phyloP scores from a whole-genome alignment of 2,888 invertebrate genomes.

The Drosophila kanekoi region DNA sequence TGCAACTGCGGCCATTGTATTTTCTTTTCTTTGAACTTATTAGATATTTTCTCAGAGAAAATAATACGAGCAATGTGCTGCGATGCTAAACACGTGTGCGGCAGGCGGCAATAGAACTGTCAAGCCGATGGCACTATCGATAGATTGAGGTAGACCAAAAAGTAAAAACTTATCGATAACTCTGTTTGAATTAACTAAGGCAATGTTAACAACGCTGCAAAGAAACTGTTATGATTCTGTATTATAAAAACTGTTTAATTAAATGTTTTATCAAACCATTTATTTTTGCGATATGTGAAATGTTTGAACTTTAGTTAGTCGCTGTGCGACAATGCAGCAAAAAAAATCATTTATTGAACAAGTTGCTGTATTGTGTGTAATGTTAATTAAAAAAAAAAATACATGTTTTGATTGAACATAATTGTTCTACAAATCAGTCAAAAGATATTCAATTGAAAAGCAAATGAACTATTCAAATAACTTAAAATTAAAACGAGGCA shows the following conservation, averaged over 20 bases:
- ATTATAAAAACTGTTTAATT: not conserved
- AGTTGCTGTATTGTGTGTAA: no score
- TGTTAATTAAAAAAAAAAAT: no score
- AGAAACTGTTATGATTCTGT: not conserved
- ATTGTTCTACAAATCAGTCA: no score
- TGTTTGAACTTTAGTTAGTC: no score
- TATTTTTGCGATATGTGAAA: no score
- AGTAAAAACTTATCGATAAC: not conserved
- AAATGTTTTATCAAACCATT: not conserved
- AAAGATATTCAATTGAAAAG: no score
- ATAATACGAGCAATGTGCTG: slow-evolving; percentile 50
- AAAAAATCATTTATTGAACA: no score
- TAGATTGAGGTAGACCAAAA: not conserved
- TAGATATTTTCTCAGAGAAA: slow-evolving; percentile 30
- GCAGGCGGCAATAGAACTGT: slow-evolving; percentile 37
- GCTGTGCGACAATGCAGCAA: no score
- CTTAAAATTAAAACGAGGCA: no score
- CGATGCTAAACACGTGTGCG: slow-evolving; percentile 65
- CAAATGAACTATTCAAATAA: no score
- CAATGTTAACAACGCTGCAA: not conserved
- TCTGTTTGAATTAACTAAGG: not conserved
- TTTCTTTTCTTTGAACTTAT: slow-evolving; percentile 4
- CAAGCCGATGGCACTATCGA: slow-evolving; percentile 20
- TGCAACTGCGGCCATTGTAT: slow-evolving; percentile 80
- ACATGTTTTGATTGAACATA: no score